These are phyloP conservation scores for Drosophila mimica DNA, from an alignment of 2,888 invertebrate genomes.

Conservation along the genomic window DNA sequence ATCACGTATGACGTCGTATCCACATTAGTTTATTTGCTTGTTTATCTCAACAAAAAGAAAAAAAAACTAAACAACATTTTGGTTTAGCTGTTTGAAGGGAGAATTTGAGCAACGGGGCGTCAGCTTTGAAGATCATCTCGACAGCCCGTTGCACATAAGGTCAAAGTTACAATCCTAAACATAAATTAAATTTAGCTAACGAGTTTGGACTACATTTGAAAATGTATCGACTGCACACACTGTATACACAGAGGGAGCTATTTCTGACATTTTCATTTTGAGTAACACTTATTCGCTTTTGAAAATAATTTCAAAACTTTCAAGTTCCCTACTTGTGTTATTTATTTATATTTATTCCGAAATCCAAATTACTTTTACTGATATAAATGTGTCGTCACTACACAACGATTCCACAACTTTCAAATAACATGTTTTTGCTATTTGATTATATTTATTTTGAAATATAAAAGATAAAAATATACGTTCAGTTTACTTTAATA, in stretches of 20 bases:
- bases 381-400: background rate
- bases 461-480: background rate
- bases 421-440: background rate
- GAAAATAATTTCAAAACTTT: background rate
- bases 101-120: conserved; percentile 38
- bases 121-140: conserved; percentile 45
- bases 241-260: background rate
- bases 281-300: background rate
- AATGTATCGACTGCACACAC: background rate
- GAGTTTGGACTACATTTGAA: background rate
- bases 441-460: background rate
- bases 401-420: background rate
- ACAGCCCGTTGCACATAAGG: conserved; percentile 34
- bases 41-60: conserved; percentile 50
- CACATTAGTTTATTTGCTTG: conserved; percentile 71
- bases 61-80: conserved; percentile 36
- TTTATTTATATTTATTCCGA: background rate
- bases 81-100: conserved; percentile 2
- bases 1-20: conserved; percentile 55
- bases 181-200: background rate
- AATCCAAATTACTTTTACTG: background rate
- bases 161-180: conserved; percentile 53
- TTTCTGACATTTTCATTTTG: background rate
- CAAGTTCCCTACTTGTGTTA: background rate
- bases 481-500: no score